phyloP scores from a whole-genome alignment of 2,797 vertebrate genomes.

The Peromyscus melanophrys region DNA sequence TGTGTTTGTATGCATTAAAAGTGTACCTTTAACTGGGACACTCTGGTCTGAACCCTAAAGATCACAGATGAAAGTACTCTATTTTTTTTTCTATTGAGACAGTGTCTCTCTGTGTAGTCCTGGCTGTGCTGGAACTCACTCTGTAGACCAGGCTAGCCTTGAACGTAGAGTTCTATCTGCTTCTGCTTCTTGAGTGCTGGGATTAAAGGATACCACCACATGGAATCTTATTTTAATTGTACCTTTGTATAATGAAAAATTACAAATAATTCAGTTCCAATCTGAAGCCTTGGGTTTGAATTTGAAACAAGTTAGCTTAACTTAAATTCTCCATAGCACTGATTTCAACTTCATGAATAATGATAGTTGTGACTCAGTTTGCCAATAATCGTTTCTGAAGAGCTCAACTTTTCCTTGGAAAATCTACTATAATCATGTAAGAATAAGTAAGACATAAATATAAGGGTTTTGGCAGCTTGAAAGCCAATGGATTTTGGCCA shows the following conservation, averaged over 20 bases:
- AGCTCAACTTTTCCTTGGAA: conserved; percentile 2
- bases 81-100: background rate
- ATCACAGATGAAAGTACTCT: background rate
- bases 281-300: conserved; percentile 18
- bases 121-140: background rate
- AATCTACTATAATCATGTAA: background rate
- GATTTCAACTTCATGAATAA: conserved; percentile 45
- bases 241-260: background rate
- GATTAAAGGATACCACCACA: background rate
- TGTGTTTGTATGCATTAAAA: background rate
- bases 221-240: background rate
- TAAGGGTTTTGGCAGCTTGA: background rate
- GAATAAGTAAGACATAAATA: background rate
- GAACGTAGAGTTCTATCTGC: background rate
- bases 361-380: conserved; percentile 13
- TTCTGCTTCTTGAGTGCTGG: background rate
- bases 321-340: background rate
- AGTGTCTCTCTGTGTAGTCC: background rate
- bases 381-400: conserved; percentile 46
- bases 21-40: background rate
- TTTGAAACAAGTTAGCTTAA: conserved; percentile 47
- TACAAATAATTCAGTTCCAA: background rate
- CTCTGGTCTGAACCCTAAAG: background rate
- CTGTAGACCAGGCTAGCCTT: background rate
- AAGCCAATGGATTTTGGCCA: background rate